Evolutionary conservation across 2,797 vertebrate genomes (phyloP), one percentile per base, ranked within the genome.

Genomic region (Scolopax bukidnonensis): DNA sequence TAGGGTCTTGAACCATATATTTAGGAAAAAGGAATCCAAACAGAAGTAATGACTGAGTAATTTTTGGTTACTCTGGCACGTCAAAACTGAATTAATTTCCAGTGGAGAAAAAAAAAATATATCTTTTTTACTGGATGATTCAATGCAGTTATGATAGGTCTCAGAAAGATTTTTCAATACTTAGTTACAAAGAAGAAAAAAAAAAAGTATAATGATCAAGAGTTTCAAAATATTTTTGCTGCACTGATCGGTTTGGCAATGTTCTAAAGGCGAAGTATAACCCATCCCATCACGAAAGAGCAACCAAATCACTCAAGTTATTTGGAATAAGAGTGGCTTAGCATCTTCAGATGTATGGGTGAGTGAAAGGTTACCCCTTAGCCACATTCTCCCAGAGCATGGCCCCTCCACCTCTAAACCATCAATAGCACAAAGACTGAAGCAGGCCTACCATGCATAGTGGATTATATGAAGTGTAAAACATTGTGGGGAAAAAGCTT

Each of bases 391-490:
- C 98, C 98, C 97, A 97, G 84, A 96, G 96, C 97, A 97, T 40
- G 91, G 94, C 92, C 93, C 96, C 96, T 97, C 97, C 96, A 92
- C 91, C 96, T 93, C 93, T 67, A 76, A 93, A 96, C 94, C 98
- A 98, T 99, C 98, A 98, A 98, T 97, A 98, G 98, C 97, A 98
- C 98, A 98, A 98, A 98, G 98, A 97, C 97, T 81, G 93, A 98
- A 98, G 98, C 98, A 97, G 98, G 96, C 98, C 98, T 98, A 97
- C 97, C 97, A 93, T 88, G 97, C 98, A 98, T 73, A 98, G 98
- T 98, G 98, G 98, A 98, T 99, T 99, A 99, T 98, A 99, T 99
- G 98, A 99, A 99, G 99, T 99, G 99, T 99, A 99, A 99, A 99
- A 99, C 98, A 99, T 98, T 98, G 98, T 97, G 88, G 86, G 77